Percentiles rank a stretch among this genome's conserved stretches.
Evolutionary conservation across 2,888 invertebrate genomes (phyloP).

Genomic region (Drosophila meridionalis): DNA sequence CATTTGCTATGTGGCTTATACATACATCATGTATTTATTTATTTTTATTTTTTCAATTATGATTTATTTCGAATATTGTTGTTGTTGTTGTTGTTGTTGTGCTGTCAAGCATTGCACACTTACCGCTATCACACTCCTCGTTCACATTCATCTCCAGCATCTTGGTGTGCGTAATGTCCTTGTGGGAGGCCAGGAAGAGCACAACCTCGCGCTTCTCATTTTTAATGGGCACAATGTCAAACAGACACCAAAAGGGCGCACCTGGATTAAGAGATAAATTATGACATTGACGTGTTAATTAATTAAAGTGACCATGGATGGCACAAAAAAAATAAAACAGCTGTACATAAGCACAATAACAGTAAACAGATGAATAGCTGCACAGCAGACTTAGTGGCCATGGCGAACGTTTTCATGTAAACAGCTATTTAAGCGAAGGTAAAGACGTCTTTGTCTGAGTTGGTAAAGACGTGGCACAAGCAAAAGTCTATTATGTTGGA

Average conservation of each 20-base stretch:
- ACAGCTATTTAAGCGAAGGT: background rate
- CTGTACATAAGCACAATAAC: constrained; percentile 6
- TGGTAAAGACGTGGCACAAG: background rate
- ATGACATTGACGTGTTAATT: constrained; percentile 3
- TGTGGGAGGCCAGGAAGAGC: constrained; percentile 97
- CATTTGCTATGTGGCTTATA: constrained; percentile 22
- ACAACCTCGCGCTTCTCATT: constrained; percentile 99
- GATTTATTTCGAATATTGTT: too few species aligned
- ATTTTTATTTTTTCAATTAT: background rate
- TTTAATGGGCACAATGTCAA: constrained; percentile 99
- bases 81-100: too few species aligned
- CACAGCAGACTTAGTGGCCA: background rate
- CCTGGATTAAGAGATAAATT: constrained; percentile 86
- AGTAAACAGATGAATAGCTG: constrained; percentile 2
- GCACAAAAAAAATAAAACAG: background rate
- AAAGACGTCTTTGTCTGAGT: background rate
- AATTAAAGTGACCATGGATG: constrained; percentile 5
- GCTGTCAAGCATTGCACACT: constrained; percentile 84
- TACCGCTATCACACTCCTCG: constrained; percentile 95
- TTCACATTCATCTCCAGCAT: constrained; percentile 94
- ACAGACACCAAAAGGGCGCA: constrained; percentile 96
- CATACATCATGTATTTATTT: background rate
- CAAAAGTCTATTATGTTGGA: background rate
- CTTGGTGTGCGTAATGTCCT: constrained; percentile 97
- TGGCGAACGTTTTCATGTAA: constrained; percentile 1